A percentile compares a stretch with the other conserved stretches of the same genome.
Conservation (phyloP, 2,113 vertebrate genomes). For the Hirundichthys speculiger region DNA sequence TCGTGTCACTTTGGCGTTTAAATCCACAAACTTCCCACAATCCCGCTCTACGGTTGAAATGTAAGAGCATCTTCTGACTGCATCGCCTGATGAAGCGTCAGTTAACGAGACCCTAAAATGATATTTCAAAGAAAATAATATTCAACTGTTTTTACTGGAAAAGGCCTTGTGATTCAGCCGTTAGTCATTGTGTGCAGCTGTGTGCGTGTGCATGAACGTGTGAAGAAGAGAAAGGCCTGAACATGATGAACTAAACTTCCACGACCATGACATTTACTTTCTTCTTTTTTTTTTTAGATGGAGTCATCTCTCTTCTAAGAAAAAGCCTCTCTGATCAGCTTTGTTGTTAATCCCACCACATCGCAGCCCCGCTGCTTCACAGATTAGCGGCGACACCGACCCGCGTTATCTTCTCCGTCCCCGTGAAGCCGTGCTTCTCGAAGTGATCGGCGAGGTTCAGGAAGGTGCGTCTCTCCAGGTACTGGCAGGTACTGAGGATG, state of each 20-base stretch:
- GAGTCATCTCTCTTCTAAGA: conserved; percentile 67
- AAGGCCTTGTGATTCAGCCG: conserved; percentile 67
- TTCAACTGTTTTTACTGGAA: conserved; percentile 54
- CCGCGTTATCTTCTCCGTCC: conserved; percentile 92
- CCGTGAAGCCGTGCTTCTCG: conserved; percentile 92
- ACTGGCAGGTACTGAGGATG: conserved; percentile 94
- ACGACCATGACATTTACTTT: conserved; percentile 48
- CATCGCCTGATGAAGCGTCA: too few relatives aligned
- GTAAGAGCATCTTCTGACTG: too few relatives aligned
- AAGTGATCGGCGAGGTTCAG: conserved; percentile 92
- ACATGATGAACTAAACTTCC: conserved; percentile 22
- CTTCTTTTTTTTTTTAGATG: conserved; percentile 11
- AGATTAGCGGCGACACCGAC: too few relatives aligned
- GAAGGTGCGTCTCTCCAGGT: conserved; percentile 91
- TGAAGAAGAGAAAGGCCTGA: conserved; percentile 19
- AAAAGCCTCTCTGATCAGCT: conserved; percentile 66
- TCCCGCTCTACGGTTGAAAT: background rate
- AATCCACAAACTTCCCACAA: background rate
- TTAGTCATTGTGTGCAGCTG: conserved; percentile 64
- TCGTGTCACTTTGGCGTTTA: background rate
- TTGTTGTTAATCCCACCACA: conserved; percentile 71
- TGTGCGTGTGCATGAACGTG: conserved; percentile 16
- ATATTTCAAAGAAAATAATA: conserved; percentile 43
- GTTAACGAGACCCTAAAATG: background rate
- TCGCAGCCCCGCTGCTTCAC: conserved; percentile 60